A percentile compares a stretch with the other conserved stretches of the same genome.
These are phyloP conservation scores for Litoditis marina DNA, from an alignment of 2,888 invertebrate species.

Conservation along the genomic window DNA sequence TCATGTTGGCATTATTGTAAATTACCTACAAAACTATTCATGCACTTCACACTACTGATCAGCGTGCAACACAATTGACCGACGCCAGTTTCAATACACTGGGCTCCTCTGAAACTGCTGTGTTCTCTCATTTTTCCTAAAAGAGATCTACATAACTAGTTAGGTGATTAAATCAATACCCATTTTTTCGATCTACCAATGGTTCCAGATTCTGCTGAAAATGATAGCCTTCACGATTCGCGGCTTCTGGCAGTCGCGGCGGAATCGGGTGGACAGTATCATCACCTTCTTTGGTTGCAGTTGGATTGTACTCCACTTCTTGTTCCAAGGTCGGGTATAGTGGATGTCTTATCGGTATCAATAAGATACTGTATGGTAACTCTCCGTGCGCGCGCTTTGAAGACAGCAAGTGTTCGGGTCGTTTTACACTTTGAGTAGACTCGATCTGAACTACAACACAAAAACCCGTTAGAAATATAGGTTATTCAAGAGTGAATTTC, in stretches of 20 bases:
- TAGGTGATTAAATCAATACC: neutral
- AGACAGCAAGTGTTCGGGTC: too few relatives aligned
- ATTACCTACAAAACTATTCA: too few relatives aligned
- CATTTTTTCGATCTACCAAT: neutral
- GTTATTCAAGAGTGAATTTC: too few relatives aligned
- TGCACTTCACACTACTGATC: too few relatives aligned
- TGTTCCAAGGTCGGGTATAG: slow-evolving; percentile 74
- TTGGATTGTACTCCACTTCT: slow-evolving; percentile 80
- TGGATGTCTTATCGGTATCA: neutral
- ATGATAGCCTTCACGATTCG: slow-evolving; percentile 94
- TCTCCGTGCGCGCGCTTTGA: too few relatives aligned
- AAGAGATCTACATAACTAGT: neutral
- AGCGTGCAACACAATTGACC: too few relatives aligned
- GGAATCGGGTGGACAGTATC: slow-evolving; percentile 93
- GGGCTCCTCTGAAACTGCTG: too few relatives aligned
- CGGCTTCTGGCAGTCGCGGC: slow-evolving; percentile 86
- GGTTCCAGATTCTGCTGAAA: slow-evolving; percentile 80
- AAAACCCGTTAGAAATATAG: too few relatives aligned
- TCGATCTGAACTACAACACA: too few relatives aligned
- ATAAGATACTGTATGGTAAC: neutral
- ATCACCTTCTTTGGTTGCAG: slow-evolving; percentile 93
- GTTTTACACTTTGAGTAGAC: too few relatives aligned
- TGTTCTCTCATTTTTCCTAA: neutral
- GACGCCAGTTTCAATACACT: too few relatives aligned
- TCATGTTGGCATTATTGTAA: neutral